A percentile compares a stretch with the other conserved stretches of the same genome.
Conservation (phyloP, 2,888 invertebrate species). For the Mythimna impura region DNA sequence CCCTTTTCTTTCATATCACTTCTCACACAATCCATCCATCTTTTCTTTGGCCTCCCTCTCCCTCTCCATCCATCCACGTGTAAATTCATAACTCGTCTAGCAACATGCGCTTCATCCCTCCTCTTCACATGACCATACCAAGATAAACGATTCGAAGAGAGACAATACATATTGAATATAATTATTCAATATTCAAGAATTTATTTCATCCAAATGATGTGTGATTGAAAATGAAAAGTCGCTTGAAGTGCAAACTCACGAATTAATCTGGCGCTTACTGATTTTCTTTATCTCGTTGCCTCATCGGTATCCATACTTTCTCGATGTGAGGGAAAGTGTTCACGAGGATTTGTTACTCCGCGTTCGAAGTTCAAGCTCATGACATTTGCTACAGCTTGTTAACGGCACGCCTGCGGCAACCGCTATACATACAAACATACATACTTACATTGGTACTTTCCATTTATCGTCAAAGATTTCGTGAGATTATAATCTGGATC, state of each 20-base stretch:
- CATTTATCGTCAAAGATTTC: constrained; percentile 22
- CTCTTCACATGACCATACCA: too few relatives aligned
- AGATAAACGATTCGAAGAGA: too few relatives aligned
- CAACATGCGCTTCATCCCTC: too few relatives aligned
- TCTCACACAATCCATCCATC: too few relatives aligned
- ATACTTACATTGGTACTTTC: constrained; percentile 12
- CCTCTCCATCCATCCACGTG: too few relatives aligned
- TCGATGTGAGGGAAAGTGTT: constrained; percentile 72
- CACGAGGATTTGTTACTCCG: constrained; percentile 62
- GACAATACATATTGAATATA: too few relatives aligned
- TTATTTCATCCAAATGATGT: neutral
- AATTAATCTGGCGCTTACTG: neutral
- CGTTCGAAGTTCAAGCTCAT: constrained; percentile 67
- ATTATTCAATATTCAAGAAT: neutral
- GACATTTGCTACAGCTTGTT: constrained; percentile 48
- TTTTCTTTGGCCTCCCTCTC: too few relatives aligned
- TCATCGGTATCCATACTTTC: constrained; percentile 62
- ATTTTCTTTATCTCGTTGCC: constrained; percentile 20
- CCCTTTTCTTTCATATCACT: too few relatives aligned
- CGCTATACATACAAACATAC: neutral
- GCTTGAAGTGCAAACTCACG: neutral
- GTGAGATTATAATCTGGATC: neutral
- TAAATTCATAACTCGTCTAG: too few relatives aligned
- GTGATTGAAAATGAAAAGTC: neutral
- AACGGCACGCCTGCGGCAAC: constrained; percentile 28